Evolutionary conservation across 1,140 invertebrate species (phyloP), one percentile per base, ranked within the genome.

Genomic region (Diabrotica undecimpunctata): DNA sequence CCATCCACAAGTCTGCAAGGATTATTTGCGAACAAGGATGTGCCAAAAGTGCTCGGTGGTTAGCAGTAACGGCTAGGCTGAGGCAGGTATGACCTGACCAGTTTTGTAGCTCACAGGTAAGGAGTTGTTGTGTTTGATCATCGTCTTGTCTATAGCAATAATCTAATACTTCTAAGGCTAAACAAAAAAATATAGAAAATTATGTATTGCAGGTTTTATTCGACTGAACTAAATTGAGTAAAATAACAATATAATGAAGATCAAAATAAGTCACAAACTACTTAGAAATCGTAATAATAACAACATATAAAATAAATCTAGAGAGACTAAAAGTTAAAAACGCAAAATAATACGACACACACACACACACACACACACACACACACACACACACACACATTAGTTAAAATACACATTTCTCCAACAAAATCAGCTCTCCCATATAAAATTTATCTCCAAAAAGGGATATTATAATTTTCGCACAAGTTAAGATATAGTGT

Each of bases 1-100:
- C 97, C 92, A 99, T 97, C 97, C 97, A 99, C 35, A 99, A 84
- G 82, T 99, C 97, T 35, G 96, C 96, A 7, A 99, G 83, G 59
- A 99, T 93, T 46, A 97, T 95, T 85, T 99, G 97, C 70, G 95
- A 97, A 77, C 96, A 97, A 0, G 96, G 93, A 83, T 99, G 96
- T 0, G 96, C 95, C 11, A 99, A 80, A 54, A 99, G 85, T 7
- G 92, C 90, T 46, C 94, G 86, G 81, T 98, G 95, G 81, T 97
- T 96, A 13, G 95, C 96, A 0, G 93, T 90, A 0, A 97, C 95
- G 0, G 96, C 96, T 12, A 99, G 83, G 61, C 94, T 95, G 5
- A 99, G 84, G 79, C 96, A 98, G 4, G 96, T 99, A 81, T 98
- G 95, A 62, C 96, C 93, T 3, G 94, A 96, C 94, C 96, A 99